Base-by-base conservation (phyloP, 1,140 invertebrate genomes). In the Temnothorax longispinosus region DNA sequence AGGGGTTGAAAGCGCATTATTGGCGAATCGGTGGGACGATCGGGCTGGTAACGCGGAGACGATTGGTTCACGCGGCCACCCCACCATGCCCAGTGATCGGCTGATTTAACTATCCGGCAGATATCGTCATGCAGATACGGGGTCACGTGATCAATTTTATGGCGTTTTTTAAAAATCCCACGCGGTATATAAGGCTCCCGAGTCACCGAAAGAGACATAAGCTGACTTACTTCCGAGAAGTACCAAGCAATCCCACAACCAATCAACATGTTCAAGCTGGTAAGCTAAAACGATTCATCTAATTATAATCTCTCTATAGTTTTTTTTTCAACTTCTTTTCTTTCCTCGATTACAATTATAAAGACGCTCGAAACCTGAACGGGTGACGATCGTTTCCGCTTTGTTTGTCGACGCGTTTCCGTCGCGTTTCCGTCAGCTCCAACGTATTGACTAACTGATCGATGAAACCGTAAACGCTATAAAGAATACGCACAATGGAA, bases 201-300 rank as follows among this genome's bases (percentile, higher is more conserved):
- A 67, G 38, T 52, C 69, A 10, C n/a, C 67, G 84, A 60, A 81
- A 86, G 82, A 72, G 65, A 89, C 94, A 95, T 87, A 94, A 93
- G 90, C 89, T 93, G 90, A 90, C 91, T 93, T 93, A 92, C 92
- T 93, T 92, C 85, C 94, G 82, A 93, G 88, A 92, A 95, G 94
- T 94, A 94, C 92, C 94, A 89, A 91, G 92, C 85, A 91, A 92
- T 75, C 89, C 89, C 85, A 87, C 90, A 92, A 91, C 54, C 67
- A 87, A 90, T 93, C 94, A 95, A 92, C 92, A 95, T 95, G 95
- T 95, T 95, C 94, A 95, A 95, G 94, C 89, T 95, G 95, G 95
- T 95, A 94, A 95, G 95, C 87, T 11, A 44, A 85, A 38, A 69
- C 87, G 50, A 54, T 72, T 72, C n/a, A 15, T 69, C 21, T 71